phyloP scores from a whole-genome alignment of 35 echinoderm and acorn worm species.

The Apostichopus japonicus region DNA sequence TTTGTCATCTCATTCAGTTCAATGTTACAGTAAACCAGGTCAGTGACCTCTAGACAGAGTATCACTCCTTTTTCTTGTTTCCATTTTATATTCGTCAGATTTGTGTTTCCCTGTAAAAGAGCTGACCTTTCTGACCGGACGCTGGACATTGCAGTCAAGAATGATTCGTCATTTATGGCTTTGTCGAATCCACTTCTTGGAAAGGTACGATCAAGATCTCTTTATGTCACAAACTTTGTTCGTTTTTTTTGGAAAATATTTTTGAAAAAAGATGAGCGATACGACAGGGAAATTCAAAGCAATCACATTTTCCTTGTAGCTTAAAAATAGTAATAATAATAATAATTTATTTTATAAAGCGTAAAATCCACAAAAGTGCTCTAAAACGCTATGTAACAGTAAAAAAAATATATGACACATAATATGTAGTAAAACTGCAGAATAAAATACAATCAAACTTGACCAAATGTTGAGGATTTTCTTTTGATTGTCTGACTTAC shows the following conservation, averaged over 20 bases:
- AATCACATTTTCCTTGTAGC: background rate
- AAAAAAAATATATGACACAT: background rate
- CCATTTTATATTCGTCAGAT: conserved; percentile 30
- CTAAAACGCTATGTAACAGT: too few relatives aligned
- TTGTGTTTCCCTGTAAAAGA: conserved; percentile 58
- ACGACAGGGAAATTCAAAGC: too few relatives aligned
- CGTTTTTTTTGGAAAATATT: background rate
- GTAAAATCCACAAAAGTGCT: too few relatives aligned
- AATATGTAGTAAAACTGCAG: too few relatives aligned
- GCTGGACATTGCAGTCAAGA: conserved; percentile 79
- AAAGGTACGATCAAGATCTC: conserved; percentile 17
- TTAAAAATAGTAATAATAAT: background rate
- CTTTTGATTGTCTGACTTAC: too few relatives aligned
- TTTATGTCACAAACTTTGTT: background rate
- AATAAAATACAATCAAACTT: background rate
- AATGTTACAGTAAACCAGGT: too few relatives aligned
- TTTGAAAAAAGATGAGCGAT: background rate
- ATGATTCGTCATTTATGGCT: conserved; percentile 62
- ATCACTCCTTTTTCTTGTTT: background rate
- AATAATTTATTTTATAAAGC: background rate
- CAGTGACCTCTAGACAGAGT: background rate
- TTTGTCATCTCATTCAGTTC: too few relatives aligned
- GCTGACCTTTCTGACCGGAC: conserved; percentile 20
- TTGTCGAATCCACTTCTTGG: conserved; percentile 57
- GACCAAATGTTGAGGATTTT: background rate